A percentile compares a stretch with the other conserved stretches of the same genome.
Conservation (phyloP, 2,888 invertebrate genomes). For the Sthenelais limicola region DNA sequence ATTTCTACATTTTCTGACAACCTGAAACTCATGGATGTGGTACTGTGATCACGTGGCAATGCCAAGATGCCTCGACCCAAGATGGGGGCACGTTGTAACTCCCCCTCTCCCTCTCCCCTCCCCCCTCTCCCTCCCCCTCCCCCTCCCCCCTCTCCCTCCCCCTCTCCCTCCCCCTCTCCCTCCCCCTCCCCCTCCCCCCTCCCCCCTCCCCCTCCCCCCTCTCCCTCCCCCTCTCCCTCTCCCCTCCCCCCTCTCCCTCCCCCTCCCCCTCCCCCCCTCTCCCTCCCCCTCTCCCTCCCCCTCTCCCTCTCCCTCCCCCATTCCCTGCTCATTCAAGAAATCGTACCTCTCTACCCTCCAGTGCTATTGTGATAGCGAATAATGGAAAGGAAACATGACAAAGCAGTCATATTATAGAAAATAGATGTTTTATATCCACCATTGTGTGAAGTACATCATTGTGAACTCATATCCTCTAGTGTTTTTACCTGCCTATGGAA, state of each 20-base stretch:
- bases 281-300: slow-evolving; percentile 21
- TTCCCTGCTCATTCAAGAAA: not conserved
- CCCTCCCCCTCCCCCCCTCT: slow-evolving; percentile 21
- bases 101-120: not conserved
- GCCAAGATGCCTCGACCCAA: too few relatives aligned
- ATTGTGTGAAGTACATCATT: too few relatives aligned
- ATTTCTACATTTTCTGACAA: too few relatives aligned
- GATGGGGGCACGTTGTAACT: too few relatives aligned
- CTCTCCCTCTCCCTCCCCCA: not conserved
- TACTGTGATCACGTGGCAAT: too few relatives aligned
- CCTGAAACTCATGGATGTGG: too few relatives aligned
- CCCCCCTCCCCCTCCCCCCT: not conserved
- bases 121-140: not conserved
- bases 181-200: not conserved
- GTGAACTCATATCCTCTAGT: too few relatives aligned
- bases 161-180: not conserved
- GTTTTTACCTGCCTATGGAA: too few relatives aligned
- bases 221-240: not conserved
- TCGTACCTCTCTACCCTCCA: not conserved
- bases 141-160: slow-evolving; percentile 11
- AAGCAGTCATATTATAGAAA: too few relatives aligned
- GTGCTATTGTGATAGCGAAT: too few relatives aligned
- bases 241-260: slow-evolving; percentile 9
- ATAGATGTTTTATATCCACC: too few relatives aligned
- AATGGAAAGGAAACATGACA: too few relatives aligned